These are phyloP conservation scores for Tragelaphus imberbis DNA, from an alignment of 2,113 vertebrate genomes.

Conservation along the genomic window DNA sequence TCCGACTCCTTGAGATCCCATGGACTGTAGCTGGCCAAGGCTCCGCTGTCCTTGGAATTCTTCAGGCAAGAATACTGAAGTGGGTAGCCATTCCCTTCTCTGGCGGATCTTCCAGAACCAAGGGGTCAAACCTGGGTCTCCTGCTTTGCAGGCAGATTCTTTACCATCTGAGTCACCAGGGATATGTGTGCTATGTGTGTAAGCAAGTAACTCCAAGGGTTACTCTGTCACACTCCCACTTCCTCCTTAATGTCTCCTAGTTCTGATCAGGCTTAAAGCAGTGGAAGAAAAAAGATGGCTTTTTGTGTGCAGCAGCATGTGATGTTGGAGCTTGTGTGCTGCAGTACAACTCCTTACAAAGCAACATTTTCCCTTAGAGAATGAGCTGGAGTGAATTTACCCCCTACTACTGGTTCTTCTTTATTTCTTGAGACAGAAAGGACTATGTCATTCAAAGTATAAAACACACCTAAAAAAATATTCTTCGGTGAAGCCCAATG, in stretches of 20 bases:
- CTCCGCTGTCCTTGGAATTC: not conserved
- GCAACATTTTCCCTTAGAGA: conserved; percentile 54
- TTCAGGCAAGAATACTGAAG: too few species aligned
- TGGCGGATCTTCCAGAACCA: not conserved
- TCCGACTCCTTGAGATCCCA: not conserved
- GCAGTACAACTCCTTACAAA: conserved; percentile 59
- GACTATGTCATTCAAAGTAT: conserved; percentile 62
- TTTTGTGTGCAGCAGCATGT: not conserved
- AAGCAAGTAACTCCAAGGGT: not conserved
- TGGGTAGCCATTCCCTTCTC: not conserved
- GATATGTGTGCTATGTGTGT: not conserved
- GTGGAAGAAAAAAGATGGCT: not conserved
- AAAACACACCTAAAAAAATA: conserved; percentile 67
- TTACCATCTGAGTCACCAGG: not conserved
- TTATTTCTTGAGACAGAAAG: conserved; percentile 69
- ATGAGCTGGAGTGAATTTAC: conserved; percentile 39
- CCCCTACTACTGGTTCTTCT: conserved; percentile 20
- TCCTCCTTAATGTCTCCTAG: not conserved
- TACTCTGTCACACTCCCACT: not conserved
- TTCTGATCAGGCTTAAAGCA: not conserved
- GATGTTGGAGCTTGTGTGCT: conserved; percentile 54
- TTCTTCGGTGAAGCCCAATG: conserved; percentile 38
- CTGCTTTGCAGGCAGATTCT: not conserved
- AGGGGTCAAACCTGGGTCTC: not conserved
- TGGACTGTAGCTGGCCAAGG: not conserved